Evolutionary conservation across 2,888 invertebrate species (phyloP), one percentile per base, ranked within the genome.

Genomic region (Meta bourneti): DNA sequence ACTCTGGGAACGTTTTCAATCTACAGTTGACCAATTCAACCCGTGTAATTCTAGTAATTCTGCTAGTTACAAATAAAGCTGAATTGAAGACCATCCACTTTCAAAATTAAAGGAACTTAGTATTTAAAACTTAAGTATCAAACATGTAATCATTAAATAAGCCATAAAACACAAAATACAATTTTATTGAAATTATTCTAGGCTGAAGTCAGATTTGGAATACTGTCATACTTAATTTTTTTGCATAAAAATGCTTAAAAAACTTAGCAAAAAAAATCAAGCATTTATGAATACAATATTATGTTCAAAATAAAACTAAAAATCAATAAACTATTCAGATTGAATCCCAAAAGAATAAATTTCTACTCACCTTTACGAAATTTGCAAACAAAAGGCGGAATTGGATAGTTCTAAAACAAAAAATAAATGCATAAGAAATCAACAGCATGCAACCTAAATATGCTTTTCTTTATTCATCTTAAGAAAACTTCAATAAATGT

Each of bases 341-440:
- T 52, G 61, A 80, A 54, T 34, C 11, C 94, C 52, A 11, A 75
- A 16, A 16, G 54, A 74, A 52, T 49, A 78, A 16, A 78, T 34
- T 52, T 34, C 34, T 7, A 72, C 49, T 85, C 83, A 91, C 91
- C 88, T 91, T 20, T 83, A 20, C 88, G 77, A 69, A 88, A 91
- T 75, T 88, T 83, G 71, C 88, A 83, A 61, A 88, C 74, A 84
- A 91, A 89, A 1, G 91, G 91, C n/a, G 91, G 91, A 5, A 80
- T 84, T n/a, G 79, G 11, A 48, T 82, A 79, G 88, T 78, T 69
- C 20, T 6, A 52, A 54, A 71, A 49, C 72, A 83, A 19, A 74
- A 52, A 83, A 52, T 13, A 83, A 49, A 34, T 48, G 16, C 16
- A 72, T 72, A 6, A 7, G n/a, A 19, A 0, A 49, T 7, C 0